Evolutionary conservation across 2,888 invertebrate genomes (phyloP).

Genomic region (Apoda limacodes): DNA sequence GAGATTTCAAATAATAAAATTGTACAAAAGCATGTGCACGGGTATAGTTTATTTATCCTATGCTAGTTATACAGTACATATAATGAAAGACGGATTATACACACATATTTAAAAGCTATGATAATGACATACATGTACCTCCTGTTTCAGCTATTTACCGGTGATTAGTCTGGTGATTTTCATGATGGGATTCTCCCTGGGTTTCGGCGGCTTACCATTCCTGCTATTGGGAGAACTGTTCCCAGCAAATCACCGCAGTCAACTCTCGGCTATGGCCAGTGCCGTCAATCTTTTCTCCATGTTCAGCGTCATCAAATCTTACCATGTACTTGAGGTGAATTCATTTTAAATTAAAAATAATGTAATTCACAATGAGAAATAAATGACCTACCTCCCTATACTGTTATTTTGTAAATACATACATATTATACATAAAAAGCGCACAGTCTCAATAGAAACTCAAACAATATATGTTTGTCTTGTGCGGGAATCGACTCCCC

Average conservation of each 20-base stretch:
- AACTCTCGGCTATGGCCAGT: slow-evolving; percentile 66
- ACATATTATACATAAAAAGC: too few species aligned
- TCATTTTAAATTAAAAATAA: too few species aligned
- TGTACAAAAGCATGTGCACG: too few species aligned
- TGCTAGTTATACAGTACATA: background rate
- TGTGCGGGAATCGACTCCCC: too few species aligned
- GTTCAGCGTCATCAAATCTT: slow-evolving; percentile 70
- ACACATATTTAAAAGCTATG: too few species aligned
- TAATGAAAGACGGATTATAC: background rate
- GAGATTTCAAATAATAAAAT: too few species aligned
- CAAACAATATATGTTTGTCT: too few species aligned
- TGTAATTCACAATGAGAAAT: background rate
- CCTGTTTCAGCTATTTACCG: slow-evolving; percentile 64
- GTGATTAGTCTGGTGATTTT: slow-evolving; percentile 67
- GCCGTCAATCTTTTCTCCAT: slow-evolving; percentile 65
- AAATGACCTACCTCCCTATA: background rate
- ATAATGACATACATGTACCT: too few species aligned
- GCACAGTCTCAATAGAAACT: too few species aligned
- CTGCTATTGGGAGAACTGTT: slow-evolving; percentile 72
- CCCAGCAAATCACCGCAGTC: slow-evolving; percentile 65
- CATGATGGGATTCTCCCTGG: slow-evolving; percentile 72
- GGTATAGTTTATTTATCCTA: background rate
- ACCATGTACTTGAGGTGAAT: slow-evolving; percentile 56
- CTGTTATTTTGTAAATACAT: too few species aligned
- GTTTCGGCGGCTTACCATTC: slow-evolving; percentile 74